phyloP scores from a whole-genome alignment of 2,888 invertebrate species.

The Philereme transversata region DNA sequence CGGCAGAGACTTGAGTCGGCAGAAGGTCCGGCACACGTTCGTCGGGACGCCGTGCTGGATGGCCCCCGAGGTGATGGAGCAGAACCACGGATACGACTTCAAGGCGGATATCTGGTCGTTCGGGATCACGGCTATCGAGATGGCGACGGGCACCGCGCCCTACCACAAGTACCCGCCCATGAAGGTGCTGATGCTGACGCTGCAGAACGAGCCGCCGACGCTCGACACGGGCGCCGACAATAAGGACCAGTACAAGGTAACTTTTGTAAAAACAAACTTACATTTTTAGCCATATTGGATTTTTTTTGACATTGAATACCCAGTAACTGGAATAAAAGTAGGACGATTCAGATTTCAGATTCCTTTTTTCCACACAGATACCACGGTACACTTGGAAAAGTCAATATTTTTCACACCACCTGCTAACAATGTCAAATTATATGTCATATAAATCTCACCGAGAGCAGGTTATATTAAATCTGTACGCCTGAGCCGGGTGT shows the following conservation, averaged over 20 bases:
- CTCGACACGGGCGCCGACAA: slow-evolving; percentile 98
- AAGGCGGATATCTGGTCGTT: slow-evolving; percentile 94
- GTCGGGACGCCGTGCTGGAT: slow-evolving; percentile 99
- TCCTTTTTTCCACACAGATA: too few relatives aligned
- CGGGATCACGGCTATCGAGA: slow-evolving; percentile 99
- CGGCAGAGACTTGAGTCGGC: slow-evolving; percentile 96
- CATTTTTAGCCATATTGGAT: too few relatives aligned
- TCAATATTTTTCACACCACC: too few relatives aligned
- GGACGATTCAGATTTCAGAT: too few relatives aligned
- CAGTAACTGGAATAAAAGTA: too few relatives aligned
- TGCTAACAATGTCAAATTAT: too few relatives aligned
- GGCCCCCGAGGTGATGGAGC: slow-evolving; percentile 99
- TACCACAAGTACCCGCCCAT: slow-evolving; percentile 99
- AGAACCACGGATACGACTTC: slow-evolving; percentile 99
- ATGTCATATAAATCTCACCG: too few relatives aligned
- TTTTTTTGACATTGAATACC: too few relatives aligned
- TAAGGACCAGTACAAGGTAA: slow-evolving; percentile 97
- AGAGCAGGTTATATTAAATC: too few relatives aligned
- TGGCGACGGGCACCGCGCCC: slow-evolving; percentile 99
- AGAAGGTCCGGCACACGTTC: slow-evolving; percentile 98
- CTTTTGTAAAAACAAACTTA: too few relatives aligned
- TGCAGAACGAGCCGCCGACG: slow-evolving; percentile 99
- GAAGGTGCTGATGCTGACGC: slow-evolving; percentile 99
- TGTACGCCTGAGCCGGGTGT: too few relatives aligned
- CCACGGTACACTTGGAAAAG: too few relatives aligned